Percentiles rank a stretch among this genome's conserved stretches.
Evolutionary conservation across 1,140 invertebrate genomes (phyloP).

Genomic region (Pteromalus puparum): DNA sequence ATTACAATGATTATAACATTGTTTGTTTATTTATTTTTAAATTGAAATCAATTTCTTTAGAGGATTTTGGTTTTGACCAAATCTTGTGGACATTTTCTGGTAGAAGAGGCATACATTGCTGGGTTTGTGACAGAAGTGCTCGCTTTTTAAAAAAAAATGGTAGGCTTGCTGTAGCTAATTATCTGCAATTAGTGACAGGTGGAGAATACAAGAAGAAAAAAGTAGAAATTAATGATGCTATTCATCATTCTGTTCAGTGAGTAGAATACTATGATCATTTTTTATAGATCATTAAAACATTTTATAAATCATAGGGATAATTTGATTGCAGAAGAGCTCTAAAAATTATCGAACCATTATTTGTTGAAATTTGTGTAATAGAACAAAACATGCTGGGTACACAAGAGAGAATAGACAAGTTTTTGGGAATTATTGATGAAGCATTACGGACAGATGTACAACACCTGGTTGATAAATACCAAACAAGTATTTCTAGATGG

Average conservation of each 20-base stretch:
- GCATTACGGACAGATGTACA: slow-evolving; percentile 72
- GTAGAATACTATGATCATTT: slow-evolving; percentile 25
- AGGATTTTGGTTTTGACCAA: slow-evolving; percentile 95
- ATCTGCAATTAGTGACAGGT: slow-evolving; percentile 87
- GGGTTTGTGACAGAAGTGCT: slow-evolving; percentile 94
- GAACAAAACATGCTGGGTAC: slow-evolving; percentile 87
- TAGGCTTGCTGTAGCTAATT: slow-evolving; percentile 87
- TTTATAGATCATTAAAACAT: background rate
- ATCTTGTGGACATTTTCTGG: slow-evolving; percentile 98
- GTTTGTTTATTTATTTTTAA: background rate
- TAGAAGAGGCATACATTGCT: slow-evolving; percentile 96
- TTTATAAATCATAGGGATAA: slow-evolving; percentile 17
- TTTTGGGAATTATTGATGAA: slow-evolving; percentile 83
- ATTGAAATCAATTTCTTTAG: slow-evolving; percentile 70
- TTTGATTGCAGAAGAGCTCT: slow-evolving; percentile 79
- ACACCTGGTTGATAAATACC: slow-evolving; percentile 54
- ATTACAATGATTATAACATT: slow-evolving; percentile 28
- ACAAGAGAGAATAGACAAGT: slow-evolving; percentile 78
- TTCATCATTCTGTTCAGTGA: slow-evolving; percentile 87
- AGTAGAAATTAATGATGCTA: slow-evolving; percentile 80
- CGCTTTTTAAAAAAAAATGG: slow-evolving; percentile 76
- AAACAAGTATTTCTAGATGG: slow-evolving; percentile 77
- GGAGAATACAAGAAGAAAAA: slow-evolving; percentile 87
- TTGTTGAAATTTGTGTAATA: slow-evolving; percentile 80
- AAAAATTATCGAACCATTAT: slow-evolving; percentile 82